Conservation (phyloP, 2,888 invertebrate genomes). For the Galeopsomyia nigrocyanea region DNA sequence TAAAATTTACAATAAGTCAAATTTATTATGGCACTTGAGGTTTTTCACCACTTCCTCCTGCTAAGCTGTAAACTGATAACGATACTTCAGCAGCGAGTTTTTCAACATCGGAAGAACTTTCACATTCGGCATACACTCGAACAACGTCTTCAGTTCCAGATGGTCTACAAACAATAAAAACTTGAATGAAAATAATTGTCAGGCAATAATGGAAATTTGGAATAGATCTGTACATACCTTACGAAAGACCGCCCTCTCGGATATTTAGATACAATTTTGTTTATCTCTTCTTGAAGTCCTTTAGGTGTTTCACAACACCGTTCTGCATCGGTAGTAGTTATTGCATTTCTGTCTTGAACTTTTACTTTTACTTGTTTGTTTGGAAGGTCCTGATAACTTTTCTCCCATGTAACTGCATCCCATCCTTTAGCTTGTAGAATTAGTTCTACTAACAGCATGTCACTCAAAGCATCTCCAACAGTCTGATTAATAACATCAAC, state of each 20-base stretch:
- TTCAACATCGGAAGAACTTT: conserved; percentile 78
- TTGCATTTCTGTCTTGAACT: conserved; percentile 87
- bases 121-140: conserved; percentile 95
- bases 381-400: conserved; percentile 87
- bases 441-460: conserved; percentile 93
- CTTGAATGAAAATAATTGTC: conserved; percentile 12
- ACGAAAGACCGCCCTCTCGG: conserved; percentile 88
- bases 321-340: conserved; percentile 91
- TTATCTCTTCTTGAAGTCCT: conserved; percentile 86
- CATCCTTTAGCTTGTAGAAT: conserved; percentile 87
- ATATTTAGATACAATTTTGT: conserved; percentile 79
- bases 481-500: conserved; percentile 93
- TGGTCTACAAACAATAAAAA: conserved; percentile 73
- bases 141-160: conserved; percentile 99
- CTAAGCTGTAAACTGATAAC: conserved; percentile 80
- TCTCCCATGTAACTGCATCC: conserved; percentile 84
- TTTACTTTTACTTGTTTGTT: conserved; percentile 90
- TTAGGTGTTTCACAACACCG: conserved; percentile 83
- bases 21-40: conserved; percentile 12
- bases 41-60: conserved; percentile 80
- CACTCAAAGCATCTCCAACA: conserved; percentile 97
- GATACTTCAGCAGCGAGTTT: conserved; percentile 83
- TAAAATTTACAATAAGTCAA: not conserved
- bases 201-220: not conserved
- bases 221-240: conserved; percentile 68